phyloP scores from a whole-genome alignment of 2,888 invertebrate genomes.

The Aphrophora alni region DNA sequence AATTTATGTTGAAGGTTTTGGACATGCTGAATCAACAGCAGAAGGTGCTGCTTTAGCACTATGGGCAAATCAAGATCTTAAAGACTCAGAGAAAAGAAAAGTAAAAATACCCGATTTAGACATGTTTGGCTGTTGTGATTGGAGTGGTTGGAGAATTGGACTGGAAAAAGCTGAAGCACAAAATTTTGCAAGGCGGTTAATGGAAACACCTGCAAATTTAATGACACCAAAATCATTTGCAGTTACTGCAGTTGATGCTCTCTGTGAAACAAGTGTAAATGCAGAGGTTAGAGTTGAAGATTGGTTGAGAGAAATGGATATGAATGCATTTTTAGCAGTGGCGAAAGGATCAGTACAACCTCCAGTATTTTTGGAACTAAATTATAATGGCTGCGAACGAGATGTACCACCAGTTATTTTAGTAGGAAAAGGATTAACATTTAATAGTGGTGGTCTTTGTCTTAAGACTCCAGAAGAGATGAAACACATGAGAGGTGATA shows the following conservation, averaged over 20 bases:
- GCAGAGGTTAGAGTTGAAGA: slow-evolving; percentile 70
- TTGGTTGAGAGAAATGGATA: slow-evolving; percentile 79
- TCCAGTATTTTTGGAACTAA: slow-evolving; percentile 80
- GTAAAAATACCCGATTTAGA: slow-evolving; percentile 59
- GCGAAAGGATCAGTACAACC: slow-evolving; percentile 79
- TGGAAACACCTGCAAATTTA: slow-evolving; percentile 81
- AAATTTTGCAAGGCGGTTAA: slow-evolving; percentile 76
- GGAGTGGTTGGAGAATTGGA: slow-evolving; percentile 76
- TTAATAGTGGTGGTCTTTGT: slow-evolving; percentile 77
- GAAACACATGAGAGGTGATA: slow-evolving; percentile 79
- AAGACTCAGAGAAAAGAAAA: slow-evolving; percentile 49
- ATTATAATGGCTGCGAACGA: slow-evolving; percentile 67
- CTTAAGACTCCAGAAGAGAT: slow-evolving; percentile 69
- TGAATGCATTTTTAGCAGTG: slow-evolving; percentile 80
- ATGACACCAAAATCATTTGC: slow-evolving; percentile 82
- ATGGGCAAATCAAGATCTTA: slow-evolving; percentile 76
- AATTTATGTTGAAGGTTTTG: slow-evolving; percentile 76
- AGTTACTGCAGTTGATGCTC: slow-evolving; percentile 68
- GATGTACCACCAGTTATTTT: slow-evolving; percentile 71
- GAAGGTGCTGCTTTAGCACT: slow-evolving; percentile 75
- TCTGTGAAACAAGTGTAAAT: slow-evolving; percentile 64
- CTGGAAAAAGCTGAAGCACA: slow-evolving; percentile 76
- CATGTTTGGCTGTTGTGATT: slow-evolving; percentile 69
- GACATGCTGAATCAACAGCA: slow-evolving; percentile 78
- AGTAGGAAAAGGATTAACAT: slow-evolving; percentile 73